Percentiles rank a stretch among this genome's conserved stretches.
Evolutionary conservation across 2,888 invertebrate species (phyloP).

Genomic region (Brachyptera risi): DNA sequence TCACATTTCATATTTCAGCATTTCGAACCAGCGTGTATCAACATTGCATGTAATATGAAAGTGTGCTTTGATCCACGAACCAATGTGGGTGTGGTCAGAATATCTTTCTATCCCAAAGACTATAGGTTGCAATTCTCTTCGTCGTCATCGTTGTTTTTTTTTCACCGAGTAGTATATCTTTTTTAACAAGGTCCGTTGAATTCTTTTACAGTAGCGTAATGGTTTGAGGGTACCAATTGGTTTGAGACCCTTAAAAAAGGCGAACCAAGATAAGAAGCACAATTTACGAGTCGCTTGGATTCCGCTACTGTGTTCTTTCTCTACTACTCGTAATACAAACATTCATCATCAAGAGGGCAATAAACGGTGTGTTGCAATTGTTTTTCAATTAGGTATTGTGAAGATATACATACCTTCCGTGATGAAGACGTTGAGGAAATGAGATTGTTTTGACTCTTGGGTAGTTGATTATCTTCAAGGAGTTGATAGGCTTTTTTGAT

Average conservation of each 20-base stretch:
- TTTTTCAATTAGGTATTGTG: too few relatives aligned
- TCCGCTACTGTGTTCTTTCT: constrained; percentile 9
- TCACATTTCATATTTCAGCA: too few relatives aligned
- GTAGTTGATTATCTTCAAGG: too few relatives aligned
- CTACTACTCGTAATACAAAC: constrained; percentile 9
- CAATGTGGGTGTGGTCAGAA: background rate
- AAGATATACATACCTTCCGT: too few relatives aligned
- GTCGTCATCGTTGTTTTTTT: constrained; percentile 20
- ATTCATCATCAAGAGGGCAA: too few relatives aligned
- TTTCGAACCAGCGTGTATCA: too few relatives aligned
- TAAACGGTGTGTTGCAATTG: too few relatives aligned
- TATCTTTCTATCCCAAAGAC: background rate
- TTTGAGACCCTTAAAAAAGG: constrained; percentile 23
- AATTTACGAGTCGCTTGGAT: constrained; percentile 6
- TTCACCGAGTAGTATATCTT: constrained; percentile 23
- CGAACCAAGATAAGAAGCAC: constrained; percentile 11
- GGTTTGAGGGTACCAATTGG: constrained; percentile 29
- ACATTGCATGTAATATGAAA: too few relatives aligned
- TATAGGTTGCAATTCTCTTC: background rate
- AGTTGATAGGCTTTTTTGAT: too few relatives aligned
- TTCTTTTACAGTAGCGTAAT: constrained; percentile 29
- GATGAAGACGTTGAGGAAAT: too few relatives aligned
- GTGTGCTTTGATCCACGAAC: too few relatives aligned
- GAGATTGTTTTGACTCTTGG: too few relatives aligned
- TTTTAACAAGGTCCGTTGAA: constrained; percentile 27